Conservation (phyloP, 2,888 invertebrate genomes). For the Operophtera brumata region DNA sequence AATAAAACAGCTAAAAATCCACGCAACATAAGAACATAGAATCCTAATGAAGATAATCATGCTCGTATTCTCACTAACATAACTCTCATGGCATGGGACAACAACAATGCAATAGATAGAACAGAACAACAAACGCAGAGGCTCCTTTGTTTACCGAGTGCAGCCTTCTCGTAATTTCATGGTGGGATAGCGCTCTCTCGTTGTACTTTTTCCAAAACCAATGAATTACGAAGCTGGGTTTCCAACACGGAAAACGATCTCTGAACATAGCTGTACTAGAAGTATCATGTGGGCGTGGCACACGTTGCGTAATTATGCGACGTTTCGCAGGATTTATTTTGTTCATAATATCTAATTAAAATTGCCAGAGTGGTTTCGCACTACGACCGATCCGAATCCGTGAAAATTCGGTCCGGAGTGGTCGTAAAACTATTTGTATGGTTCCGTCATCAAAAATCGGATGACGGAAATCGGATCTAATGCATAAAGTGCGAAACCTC, state of each 20-base stretch:
- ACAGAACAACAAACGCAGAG: slow-evolving; percentile 16
- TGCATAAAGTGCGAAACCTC: no score
- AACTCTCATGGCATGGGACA: slow-evolving; percentile 4
- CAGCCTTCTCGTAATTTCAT: slow-evolving; percentile 36
- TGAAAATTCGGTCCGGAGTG: no score
- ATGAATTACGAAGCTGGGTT: slow-evolving; percentile 41
- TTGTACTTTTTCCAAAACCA: slow-evolving; percentile 44
- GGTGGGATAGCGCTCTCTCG: slow-evolving; percentile 27
- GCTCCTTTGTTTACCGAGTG: slow-evolving; percentile 35
- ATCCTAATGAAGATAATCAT: neutral
- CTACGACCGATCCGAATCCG: no score
- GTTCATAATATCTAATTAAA: no score
- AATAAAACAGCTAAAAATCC: no score
- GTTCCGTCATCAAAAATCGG: no score
- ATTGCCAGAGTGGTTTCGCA: no score
- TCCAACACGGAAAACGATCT: slow-evolving; percentile 16
- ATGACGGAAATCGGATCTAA: no score
- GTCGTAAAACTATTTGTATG: no score
- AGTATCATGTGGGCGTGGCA: neutral
- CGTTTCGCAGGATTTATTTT: neutral
- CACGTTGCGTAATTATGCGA: neutral
- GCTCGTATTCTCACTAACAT: neutral
- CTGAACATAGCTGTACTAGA: neutral
- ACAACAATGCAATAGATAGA: slow-evolving; percentile 10
- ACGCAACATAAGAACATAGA: neutral